phyloP scores from a whole-genome alignment of 2,113 vertebrate genomes.

The Mus spicilegus region DNA sequence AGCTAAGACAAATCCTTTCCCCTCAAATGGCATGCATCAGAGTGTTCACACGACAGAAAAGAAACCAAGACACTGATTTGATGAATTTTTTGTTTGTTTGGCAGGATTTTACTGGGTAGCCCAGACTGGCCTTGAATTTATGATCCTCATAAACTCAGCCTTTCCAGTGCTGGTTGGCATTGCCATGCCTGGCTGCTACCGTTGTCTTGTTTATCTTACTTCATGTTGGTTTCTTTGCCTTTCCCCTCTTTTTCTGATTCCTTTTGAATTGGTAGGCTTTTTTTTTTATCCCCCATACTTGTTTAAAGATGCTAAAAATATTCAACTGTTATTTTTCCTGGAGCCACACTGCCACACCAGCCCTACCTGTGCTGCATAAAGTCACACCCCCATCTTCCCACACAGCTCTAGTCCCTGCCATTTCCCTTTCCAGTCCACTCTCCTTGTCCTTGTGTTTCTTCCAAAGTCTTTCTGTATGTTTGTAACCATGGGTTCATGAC shows the following conservation, averaged over 20 bases:
- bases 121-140: neutral
- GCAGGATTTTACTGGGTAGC: no score
- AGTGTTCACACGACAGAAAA: neutral
- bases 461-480: neutral
- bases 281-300: neutral
- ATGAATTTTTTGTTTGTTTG: neutral
- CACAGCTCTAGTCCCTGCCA: neutral
- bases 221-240: neutral
- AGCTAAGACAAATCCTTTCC: neutral
- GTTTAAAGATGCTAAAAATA: slow-evolving; percentile 36
- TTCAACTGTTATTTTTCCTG: neutral
- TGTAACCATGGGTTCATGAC: neutral
- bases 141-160: neutral
- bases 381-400: neutral
- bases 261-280: neutral
- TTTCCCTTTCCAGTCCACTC: neutral
- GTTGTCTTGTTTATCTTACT: neutral
- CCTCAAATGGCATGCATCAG: neutral
- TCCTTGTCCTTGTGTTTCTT: slow-evolving; percentile 7
- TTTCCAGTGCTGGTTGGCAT: neutral
- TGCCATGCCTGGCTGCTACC: neutral
- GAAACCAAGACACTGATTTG: neutral
- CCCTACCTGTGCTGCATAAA: neutral
- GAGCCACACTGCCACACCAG: neutral
- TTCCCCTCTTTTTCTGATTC: neutral